A percentile compares a stretch with the other conserved stretches of the same genome.
Conservation (phyloP, 2,888 invertebrate species). For the Julus scanicus region DNA sequence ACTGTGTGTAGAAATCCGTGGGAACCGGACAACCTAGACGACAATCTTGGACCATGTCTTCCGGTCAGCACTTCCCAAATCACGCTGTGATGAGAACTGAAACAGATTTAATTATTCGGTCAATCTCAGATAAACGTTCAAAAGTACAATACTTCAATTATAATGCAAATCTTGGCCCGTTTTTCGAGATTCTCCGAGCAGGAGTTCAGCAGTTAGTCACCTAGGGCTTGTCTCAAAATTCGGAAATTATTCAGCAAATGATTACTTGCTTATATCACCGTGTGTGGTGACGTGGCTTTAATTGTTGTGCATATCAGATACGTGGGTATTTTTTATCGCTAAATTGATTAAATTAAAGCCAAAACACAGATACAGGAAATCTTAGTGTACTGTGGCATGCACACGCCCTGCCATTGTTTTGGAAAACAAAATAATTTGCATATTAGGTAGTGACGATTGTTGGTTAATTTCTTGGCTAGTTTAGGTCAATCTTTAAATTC, state of each 20-base stretch:
- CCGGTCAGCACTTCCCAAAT: conserved; percentile 49
- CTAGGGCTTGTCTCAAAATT: background rate
- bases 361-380: conserved; percentile 19
- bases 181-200: background rate
- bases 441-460: background rate
- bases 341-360: conserved; percentile 37
- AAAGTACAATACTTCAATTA: conserved; percentile 45
- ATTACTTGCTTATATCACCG: conserved; percentile 22
- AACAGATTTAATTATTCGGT: conserved; percentile 48
- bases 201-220: background rate
- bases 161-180: conserved; percentile 14
- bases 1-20: background rate
- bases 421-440: background rate
- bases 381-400: background rate
- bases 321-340: background rate
- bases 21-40: conserved; percentile 18
- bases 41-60: conserved; percentile 29
- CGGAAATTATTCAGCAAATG: background rate
- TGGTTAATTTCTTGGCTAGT: background rate
- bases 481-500: conserved; percentile 3
- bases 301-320: background rate
- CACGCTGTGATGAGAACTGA: conserved; percentile 50
- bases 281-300: background rate
- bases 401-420: conserved; percentile 37
- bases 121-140: conserved; percentile 50